Evolutionary conservation across 1,140 invertebrate species (phyloP).

Genomic region (Drosophila mauritiana): DNA sequence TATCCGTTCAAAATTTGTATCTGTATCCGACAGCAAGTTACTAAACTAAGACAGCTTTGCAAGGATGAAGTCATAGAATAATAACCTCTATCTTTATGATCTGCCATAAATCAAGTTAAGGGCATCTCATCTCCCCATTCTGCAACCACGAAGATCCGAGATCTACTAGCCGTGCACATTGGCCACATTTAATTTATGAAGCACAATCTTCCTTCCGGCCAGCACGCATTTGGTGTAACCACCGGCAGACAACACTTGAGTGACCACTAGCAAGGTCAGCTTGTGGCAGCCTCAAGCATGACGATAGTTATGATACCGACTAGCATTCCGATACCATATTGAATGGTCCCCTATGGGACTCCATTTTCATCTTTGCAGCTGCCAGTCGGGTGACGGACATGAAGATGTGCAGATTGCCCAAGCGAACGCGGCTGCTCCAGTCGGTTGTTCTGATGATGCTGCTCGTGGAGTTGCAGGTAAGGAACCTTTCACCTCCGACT

Average conservation of each 20-base stretch:
- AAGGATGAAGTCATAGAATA: neutral
- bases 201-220: slow-evolving; percentile 77
- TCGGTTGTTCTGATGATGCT: slow-evolving; percentile 25
- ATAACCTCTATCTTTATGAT: slow-evolving; percentile 17
- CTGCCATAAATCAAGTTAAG: slow-evolving; percentile 20
- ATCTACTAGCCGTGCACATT: slow-evolving; percentile 51
- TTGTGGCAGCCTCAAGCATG: slow-evolving; percentile 26
- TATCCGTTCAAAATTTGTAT: no score
- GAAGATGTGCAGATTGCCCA: slow-evolving; percentile 46
- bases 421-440: slow-evolving; percentile 29
- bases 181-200: slow-evolving; percentile 80
- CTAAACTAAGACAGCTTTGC: neutral
- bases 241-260: slow-evolving; percentile 58
- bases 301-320: slow-evolving; percentile 57
- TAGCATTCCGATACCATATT: slow-evolving; percentile 39
- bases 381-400: slow-evolving; percentile 52
- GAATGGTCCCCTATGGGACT: slow-evolving; percentile 44
- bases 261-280: slow-evolving; percentile 72
- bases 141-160: slow-evolving; percentile 4
- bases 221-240: slow-evolving; percentile 63
- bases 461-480: slow-evolving; percentile 22
- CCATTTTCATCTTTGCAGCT: slow-evolving; percentile 45
- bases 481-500: slow-evolving; percentile 65
- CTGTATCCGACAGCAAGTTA: neutral
- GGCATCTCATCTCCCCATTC: slow-evolving; percentile 6